Percentiles rank a stretch among this genome's conserved stretches.
These are phyloP conservation scores for Ictalurus punctatus DNA, from an alignment of 2,113 vertebrate genomes.

Conservation along the genomic window DNA sequence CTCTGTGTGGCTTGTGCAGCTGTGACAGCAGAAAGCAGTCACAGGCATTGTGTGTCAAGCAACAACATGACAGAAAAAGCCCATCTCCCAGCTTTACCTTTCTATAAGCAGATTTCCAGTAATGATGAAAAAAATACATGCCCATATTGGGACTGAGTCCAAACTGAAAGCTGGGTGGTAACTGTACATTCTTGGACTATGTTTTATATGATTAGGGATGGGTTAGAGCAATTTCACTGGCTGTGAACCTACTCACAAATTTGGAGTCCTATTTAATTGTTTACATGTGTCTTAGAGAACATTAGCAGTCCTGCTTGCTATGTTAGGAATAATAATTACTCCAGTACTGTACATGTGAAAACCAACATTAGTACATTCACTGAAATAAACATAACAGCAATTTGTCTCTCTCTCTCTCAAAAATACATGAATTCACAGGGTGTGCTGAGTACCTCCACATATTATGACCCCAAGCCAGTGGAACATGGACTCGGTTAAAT, in stretches of 20 bases:
- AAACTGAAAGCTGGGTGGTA: constrained; percentile 14
- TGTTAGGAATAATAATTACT: neutral
- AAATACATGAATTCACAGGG: neutral
- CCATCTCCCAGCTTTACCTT: constrained; percentile 1
- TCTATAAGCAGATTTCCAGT: neutral
- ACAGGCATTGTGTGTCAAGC: constrained; percentile 58
- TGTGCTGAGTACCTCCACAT: neutral
- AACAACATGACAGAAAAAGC: constrained; percentile 2
- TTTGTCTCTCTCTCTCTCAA: neutral
- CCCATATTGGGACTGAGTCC: neutral
- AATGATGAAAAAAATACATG: neutral
- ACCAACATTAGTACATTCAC: neutral
- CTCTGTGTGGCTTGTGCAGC: constrained; percentile 44
- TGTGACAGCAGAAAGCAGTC: constrained; percentile 62
- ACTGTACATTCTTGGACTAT: constrained; percentile 11
- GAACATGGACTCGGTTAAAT: neutral
- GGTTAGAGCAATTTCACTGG: neutral
- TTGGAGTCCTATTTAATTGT: constrained; percentile 35
- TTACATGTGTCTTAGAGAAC: constrained; percentile 14
- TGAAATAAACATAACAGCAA: neutral
- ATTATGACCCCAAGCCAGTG: neutral
- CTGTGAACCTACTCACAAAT: neutral
- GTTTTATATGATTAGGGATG: constrained; percentile 28
- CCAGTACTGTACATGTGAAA: neutral
- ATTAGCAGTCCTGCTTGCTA: neutral